Conservation (phyloP, 2,113 vertebrate species). For the Morphnarchus princeps region DNA sequence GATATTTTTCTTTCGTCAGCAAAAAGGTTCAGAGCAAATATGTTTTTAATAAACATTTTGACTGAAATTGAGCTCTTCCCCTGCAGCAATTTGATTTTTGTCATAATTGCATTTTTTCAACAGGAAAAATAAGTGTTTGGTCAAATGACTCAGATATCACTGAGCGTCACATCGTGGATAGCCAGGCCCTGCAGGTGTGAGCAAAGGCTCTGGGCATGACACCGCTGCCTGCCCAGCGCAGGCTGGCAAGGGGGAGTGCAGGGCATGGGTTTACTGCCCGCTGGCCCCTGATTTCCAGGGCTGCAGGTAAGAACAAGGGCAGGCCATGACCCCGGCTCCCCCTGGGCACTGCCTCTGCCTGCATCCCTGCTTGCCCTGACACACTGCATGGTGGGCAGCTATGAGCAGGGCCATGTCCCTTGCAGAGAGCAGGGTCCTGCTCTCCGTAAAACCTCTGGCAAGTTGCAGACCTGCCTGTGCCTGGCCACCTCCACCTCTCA, state of each 20-base stretch:
- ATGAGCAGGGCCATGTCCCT: neutral
- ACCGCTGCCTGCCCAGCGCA: neutral
- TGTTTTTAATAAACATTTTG: slow-evolving; percentile 23
- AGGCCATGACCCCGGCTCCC: neutral
- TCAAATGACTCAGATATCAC: neutral
- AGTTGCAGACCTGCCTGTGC: neutral
- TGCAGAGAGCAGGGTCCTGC: neutral
- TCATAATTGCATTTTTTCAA: slow-evolving; percentile 3
- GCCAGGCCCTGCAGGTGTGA: neutral
- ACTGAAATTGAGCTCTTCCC: slow-evolving; percentile 11
- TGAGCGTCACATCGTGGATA: neutral
- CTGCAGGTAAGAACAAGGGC: neutral
- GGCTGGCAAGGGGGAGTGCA: neutral
- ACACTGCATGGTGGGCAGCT: neutral
- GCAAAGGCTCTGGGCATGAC: neutral
- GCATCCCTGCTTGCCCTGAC: neutral
- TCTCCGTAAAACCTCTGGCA: neutral
- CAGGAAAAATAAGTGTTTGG: neutral
- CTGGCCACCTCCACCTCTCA: neutral
- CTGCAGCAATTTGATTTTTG: neutral
- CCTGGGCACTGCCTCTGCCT: rapidly evolving
- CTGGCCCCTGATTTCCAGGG: neutral
- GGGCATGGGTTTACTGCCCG: neutral
- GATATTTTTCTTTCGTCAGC: neutral
- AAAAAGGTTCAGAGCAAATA: neutral